Evolutionary conservation across 2,888 invertebrate genomes (phyloP).

Genomic region (Pogonocherus hispidulus): DNA sequence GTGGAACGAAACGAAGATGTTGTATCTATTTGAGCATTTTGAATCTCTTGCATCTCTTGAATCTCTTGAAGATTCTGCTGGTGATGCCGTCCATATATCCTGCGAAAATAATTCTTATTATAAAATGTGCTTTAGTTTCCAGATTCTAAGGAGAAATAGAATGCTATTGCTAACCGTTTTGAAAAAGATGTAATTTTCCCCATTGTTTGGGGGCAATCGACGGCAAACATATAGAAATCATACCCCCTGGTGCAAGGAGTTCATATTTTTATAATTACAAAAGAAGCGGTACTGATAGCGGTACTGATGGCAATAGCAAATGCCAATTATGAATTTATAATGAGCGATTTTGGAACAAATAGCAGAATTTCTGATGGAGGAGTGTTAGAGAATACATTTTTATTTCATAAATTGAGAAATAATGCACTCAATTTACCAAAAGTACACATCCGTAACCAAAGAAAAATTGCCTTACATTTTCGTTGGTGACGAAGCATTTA

Average conservation of each 20-base stretch:
- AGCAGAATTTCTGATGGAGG: slow-evolving; percentile 12
- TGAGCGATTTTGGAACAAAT: slow-evolving; percentile 24
- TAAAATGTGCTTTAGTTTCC: slow-evolving; percentile 17
- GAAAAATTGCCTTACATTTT: too few species aligned
- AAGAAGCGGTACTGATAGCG: slow-evolving; percentile 12
- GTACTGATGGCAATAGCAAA: slow-evolving; percentile 31
- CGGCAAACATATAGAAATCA: slow-evolving; percentile 22
- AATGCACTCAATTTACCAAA: neutral
- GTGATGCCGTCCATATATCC: too few species aligned
- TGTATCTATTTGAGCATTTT: too few species aligned
- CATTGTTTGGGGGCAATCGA: slow-evolving; percentile 22
- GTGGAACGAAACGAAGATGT: too few species aligned
- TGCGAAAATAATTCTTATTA: neutral
- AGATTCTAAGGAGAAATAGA: slow-evolving; percentile 30
- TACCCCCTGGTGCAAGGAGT: slow-evolving; percentile 16
- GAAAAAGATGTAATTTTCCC: slow-evolving; percentile 34
- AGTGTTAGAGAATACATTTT: slow-evolving; percentile 7
- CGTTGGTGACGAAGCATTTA: slow-evolving; percentile 40
- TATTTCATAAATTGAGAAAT: neutral
- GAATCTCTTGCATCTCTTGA: too few species aligned
- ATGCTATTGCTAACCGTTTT: slow-evolving; percentile 23
- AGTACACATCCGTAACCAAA: too few species aligned
- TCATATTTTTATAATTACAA: slow-evolving; percentile 28
- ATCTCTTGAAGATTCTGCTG: too few species aligned
- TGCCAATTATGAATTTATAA: slow-evolving; percentile 30